Percentiles rank a stretch among this genome's conserved stretches.
phyloP scores from a whole-genome alignment of 1,140 invertebrate genomes.

The Ptiloglossa arizonensis region DNA sequence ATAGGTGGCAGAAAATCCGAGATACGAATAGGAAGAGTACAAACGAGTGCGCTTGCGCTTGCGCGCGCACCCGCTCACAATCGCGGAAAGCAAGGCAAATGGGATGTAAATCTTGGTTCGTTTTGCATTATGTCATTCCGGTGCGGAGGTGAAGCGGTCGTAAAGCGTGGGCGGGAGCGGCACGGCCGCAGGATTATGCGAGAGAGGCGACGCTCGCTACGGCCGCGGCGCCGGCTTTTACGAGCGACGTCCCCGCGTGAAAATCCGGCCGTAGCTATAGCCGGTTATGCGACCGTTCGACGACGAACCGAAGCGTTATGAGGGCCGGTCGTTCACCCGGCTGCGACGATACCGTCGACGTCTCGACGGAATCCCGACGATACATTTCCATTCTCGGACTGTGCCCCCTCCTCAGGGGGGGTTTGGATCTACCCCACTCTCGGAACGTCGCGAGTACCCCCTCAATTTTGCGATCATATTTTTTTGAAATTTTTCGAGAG shows the following conservation, averaged over 20 bases:
- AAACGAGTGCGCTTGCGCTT: no score
- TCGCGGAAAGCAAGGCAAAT: constrained; percentile 55
- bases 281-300: constrained; percentile 18
- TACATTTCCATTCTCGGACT: no score
- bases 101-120: constrained; percentile 65
- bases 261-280: constrained; percentile 42
- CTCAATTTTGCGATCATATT: no score
- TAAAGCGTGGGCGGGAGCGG: constrained; percentile 46
- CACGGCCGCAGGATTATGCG: constrained; percentile 48
- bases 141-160: constrained; percentile 50
- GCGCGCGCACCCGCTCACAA: constrained; percentile 32
- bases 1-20: constrained; percentile 46
- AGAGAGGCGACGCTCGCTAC: constrained; percentile 5
- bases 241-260: constrained; percentile 49
- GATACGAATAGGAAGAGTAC: constrained; percentile 46
- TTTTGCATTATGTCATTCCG: constrained; percentile 63
- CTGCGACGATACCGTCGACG: neutral
- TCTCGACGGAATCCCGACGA: neutral
- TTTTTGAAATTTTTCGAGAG: no score
- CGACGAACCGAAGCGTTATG: constrained; percentile 29
- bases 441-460: no score
- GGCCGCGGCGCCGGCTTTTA: constrained; percentile 52
- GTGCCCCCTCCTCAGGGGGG: no score
- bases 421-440: no score
- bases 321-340: constrained; percentile 5